Evolutionary conservation across 2,888 invertebrate genomes (phyloP), one percentile per base, ranked within the genome.

Genomic region (Miltochrista miniata): DNA sequence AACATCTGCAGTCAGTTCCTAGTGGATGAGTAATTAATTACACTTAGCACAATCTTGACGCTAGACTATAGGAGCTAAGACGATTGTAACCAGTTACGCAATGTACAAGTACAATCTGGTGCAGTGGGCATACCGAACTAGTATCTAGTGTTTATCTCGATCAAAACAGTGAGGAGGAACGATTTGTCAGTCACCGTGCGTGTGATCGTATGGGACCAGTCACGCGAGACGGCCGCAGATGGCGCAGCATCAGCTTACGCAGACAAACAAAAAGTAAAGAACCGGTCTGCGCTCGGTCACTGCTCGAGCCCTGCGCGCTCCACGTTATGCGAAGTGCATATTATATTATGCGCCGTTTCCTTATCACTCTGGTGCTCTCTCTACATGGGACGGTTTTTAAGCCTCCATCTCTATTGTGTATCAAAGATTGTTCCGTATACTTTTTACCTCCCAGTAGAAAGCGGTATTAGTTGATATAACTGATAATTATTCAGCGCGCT

Each of bases 371-470:
- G 58, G n/a, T n/a, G n/a, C n/a, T n/a, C 61, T 67, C 71, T 67
- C 70, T 51, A 73, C 45, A 57, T 54, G 50, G 43, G 52, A 53
- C 75, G 78, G 65, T 81, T 76, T 80, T 74, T 67, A 66, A 64
- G 52, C 59, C 51, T 54, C 56, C 45, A 50, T 31, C 51, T 49
- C 59, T 43, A 72, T 72, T 72, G 71, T 71, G 43, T 50, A 14
- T 8, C 31, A 30, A 11, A 43, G 29, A 50, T 41, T 37, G 56
- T 59, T 66, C 51, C 48, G 64, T 58, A 52, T 45, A 45, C 59
- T 73, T 74, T 65, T 77, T 72, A 50, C 56, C 14, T 30, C 29
- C 50, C 51, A 54, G 18, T 74, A 70, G 74, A 77, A 74, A 75
- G 78, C 59, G 56, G 54, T 66, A 68, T 70, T 64, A 65, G 50